phyloP scores from a whole-genome alignment of 2,888 invertebrate species.

The Deroplatys truncata region DNA sequence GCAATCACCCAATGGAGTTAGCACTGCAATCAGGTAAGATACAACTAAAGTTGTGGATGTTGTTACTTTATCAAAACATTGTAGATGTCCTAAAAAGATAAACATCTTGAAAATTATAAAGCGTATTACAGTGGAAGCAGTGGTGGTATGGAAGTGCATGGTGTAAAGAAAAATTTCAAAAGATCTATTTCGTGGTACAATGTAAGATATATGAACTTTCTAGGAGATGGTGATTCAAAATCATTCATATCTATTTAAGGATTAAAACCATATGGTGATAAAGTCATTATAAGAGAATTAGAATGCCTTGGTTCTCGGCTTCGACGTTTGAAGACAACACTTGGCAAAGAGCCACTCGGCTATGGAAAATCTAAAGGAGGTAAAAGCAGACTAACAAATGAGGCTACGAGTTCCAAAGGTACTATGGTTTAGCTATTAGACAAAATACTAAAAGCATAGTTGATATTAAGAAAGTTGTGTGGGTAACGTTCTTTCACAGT shows the following conservation, averaged over 20 bases:
- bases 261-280: background rate
- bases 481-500: too few species aligned
- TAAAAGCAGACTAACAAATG: too few species aligned
- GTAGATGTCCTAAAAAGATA: background rate
- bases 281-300: background rate
- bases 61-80: background rate
- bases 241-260: background rate
- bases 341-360: background rate
- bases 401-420: background rate
- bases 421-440: constrained; percentile 6
- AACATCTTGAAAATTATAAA: background rate
- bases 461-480: too few species aligned
- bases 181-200: background rate
- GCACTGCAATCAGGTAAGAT: too few species aligned
- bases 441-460: background rate
- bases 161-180: background rate
- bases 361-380: background rate
- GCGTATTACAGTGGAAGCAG: background rate
- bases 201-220: background rate
- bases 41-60: background rate
- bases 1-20: too few species aligned
- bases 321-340: background rate
- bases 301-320: background rate
- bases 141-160: background rate
- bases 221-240: background rate